These are phyloP conservation scores for Zeugodacus cucurbitae DNA, from an alignment of 1,140 invertebrate genomes.

Conservation along the genomic window DNA sequence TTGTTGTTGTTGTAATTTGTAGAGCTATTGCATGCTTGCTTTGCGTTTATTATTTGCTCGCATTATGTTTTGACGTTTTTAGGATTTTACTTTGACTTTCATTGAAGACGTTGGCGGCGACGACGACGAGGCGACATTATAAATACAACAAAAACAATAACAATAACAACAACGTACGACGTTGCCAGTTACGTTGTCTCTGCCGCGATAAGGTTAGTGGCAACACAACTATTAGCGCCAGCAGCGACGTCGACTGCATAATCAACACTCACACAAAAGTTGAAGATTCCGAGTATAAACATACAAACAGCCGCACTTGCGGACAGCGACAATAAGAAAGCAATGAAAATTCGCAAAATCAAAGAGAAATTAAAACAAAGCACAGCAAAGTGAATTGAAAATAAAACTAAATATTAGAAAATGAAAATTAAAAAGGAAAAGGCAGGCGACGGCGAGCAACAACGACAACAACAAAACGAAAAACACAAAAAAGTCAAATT, in stretches of 20 bases:
- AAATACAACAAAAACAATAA: no score
- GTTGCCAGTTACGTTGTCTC: background rate
- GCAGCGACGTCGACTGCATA: background rate
- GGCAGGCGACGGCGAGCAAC: background rate
- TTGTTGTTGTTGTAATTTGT: slow-evolving; percentile 40
- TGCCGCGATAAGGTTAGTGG: background rate
- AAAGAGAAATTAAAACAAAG: slow-evolving; percentile 17
- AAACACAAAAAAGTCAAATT: background rate
- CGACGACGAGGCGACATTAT: background rate
- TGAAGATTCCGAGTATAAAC: background rate
- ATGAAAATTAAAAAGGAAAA: background rate
- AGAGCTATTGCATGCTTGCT: background rate
- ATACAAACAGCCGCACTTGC: background rate
- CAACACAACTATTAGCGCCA: background rate
- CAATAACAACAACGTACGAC: no score
- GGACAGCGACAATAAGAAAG: background rate
- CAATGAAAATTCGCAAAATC: background rate
- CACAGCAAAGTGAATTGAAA: background rate
- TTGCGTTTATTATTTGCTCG: slow-evolving; percentile 46
- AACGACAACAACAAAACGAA: background rate
- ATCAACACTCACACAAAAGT: background rate
- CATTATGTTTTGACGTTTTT: slow-evolving; percentile 62
- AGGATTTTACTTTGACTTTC: slow-evolving; percentile 66
- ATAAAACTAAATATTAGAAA: background rate
- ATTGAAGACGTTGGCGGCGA: slow-evolving; percentile 57